Percentiles rank a stretch among this genome's conserved stretches.
Evolutionary conservation across 2,888 invertebrate species (phyloP).

Genomic region (Macropis europaea): DNA sequence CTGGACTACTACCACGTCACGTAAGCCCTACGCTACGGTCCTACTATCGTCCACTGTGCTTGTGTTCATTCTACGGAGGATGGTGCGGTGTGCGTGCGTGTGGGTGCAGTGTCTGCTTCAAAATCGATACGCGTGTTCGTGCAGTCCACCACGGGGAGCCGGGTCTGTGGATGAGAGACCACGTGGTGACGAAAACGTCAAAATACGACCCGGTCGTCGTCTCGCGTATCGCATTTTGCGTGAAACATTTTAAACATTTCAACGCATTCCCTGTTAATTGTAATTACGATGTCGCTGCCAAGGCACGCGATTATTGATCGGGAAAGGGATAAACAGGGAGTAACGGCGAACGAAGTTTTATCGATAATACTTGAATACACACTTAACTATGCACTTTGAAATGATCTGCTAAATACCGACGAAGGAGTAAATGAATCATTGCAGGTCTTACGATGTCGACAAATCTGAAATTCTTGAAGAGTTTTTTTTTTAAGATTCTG

Average conservation of each 20-base stretch:
- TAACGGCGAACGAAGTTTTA: neutral
- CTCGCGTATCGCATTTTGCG: neutral
- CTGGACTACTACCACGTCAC: slow-evolving; percentile 66
- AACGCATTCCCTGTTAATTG: neutral
- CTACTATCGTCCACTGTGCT: slow-evolving; percentile 10
- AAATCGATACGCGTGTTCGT: slow-evolving; percentile 66
- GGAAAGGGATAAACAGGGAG: neutral
- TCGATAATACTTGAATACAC: too few species aligned
- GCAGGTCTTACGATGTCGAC: too few species aligned
- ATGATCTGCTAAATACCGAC: too few species aligned
- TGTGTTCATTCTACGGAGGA: slow-evolving; percentile 24
- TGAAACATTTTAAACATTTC: neutral
- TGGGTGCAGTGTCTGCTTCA: slow-evolving; percentile 63
- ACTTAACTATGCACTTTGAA: too few species aligned
- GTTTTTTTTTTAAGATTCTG: too few species aligned
- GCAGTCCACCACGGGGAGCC: slow-evolving; percentile 45
- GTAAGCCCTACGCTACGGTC: slow-evolving; percentile 53
- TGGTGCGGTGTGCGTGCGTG: slow-evolving; percentile 57
- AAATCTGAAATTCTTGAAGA: too few species aligned
- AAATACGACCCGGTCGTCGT: slow-evolving; percentile 30
- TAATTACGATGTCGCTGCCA: neutral
- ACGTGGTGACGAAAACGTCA: slow-evolving; percentile 63
- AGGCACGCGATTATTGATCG: neutral
- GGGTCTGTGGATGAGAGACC: slow-evolving; percentile 45
- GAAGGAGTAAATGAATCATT: too few species aligned